phyloP scores from a whole-genome alignment of 2,797 vertebrate species.

The Etheostoma nigrum region DNA sequence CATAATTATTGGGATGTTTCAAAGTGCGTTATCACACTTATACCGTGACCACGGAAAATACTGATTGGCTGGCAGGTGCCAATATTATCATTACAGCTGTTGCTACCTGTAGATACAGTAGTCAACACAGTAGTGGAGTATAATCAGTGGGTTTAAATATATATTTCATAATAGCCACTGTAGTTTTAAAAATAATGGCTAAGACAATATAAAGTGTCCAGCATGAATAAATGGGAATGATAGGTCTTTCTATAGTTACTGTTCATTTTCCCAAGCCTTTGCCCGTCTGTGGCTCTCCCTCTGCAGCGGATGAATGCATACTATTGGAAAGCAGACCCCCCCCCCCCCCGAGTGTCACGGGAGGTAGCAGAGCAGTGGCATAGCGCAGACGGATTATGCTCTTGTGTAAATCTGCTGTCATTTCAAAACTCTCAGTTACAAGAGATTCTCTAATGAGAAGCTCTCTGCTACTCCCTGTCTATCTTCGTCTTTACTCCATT shows the following conservation, averaged over 20 bases:
- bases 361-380: slow-evolving; percentile 59
- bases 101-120: slow-evolving; percentile 1
- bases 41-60: neutral
- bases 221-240: neutral
- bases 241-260: slow-evolving; percentile 37
- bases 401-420: slow-evolving; percentile 77
- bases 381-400: slow-evolving; percentile 75
- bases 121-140: neutral
- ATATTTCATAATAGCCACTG: neutral
- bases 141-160: neutral
- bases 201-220: neutral
- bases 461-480: slow-evolving; percentile 65
- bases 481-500: slow-evolving; percentile 53
- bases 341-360: slow-evolving; percentile 30
- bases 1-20: slow-evolving; percentile 9
- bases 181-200: neutral
- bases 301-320: slow-evolving; percentile 41
- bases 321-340: slow-evolving; percentile 44
- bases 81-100: neutral
- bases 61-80: neutral
- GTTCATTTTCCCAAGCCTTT: slow-evolving; percentile 30
- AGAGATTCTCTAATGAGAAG: slow-evolving; percentile 80
- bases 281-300: slow-evolving; percentile 37
- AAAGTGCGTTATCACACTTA: slow-evolving; percentile 8
- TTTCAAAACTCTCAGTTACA: slow-evolving; percentile 76